Percentiles rank a stretch among this genome's conserved stretches.
Evolutionary conservation across 1,140 invertebrate genomes (phyloP).

Genomic region (Pseudomyrmex sp.): DNA sequence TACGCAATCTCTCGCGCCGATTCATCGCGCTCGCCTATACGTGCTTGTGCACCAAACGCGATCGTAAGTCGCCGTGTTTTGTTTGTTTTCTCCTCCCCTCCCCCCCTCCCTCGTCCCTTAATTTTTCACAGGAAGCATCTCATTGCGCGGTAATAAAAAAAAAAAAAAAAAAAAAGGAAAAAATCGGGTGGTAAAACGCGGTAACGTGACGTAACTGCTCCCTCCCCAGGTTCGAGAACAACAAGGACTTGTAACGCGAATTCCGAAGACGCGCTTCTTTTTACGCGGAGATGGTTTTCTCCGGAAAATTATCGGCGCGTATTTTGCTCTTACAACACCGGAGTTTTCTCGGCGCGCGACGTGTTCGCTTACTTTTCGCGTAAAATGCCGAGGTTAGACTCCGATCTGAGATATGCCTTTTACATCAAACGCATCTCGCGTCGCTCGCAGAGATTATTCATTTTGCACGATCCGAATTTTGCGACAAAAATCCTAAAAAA

Average conservation of each 20-base stretch:
- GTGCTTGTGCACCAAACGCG: neutral
- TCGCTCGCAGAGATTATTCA: neutral
- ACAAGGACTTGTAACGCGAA: constrained; percentile 25
- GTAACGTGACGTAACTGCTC: neutral
- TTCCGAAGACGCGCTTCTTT: constrained; percentile 35
- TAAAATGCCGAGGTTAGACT: constrained; percentile 26
- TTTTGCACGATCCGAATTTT: neutral
- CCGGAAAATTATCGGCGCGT: neutral
- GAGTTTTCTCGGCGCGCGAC: neutral
- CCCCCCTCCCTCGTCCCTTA: neutral
- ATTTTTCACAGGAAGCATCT: too few species aligned
- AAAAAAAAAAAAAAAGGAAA: too few species aligned
- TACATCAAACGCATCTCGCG: neutral
- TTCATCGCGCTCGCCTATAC: constrained; percentile 30
- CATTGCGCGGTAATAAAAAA: too few species aligned
- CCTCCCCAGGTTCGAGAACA: neutral
- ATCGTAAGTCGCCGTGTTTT: neutral
- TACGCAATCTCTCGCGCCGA: constrained; percentile 50
- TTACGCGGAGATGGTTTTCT: neutral
- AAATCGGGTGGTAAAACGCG: neutral
- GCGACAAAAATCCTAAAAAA: neutral
- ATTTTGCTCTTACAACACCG: constrained; percentile 1
- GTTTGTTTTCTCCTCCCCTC: constrained; percentile 4
- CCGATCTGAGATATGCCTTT: neutral
- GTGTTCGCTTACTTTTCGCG: neutral